phyloP scores from a whole-genome alignment of 2,113 vertebrate genomes.

The Hiodon tergisus region DNA sequence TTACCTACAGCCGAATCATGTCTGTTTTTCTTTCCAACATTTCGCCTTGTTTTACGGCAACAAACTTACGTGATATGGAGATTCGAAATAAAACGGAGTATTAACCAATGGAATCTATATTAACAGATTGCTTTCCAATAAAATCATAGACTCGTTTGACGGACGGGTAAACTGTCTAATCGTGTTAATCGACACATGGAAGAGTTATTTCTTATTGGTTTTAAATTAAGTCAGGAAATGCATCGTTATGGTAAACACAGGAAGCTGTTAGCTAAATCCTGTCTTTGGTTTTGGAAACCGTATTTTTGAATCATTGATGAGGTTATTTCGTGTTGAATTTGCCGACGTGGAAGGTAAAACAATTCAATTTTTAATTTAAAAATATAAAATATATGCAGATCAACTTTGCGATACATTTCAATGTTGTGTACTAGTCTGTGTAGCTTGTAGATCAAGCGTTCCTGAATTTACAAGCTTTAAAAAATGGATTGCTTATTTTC shows the following conservation, averaged over 20 bases:
- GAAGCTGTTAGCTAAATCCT: too few relatives aligned
- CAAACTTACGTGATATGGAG: neutral
- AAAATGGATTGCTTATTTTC: too few relatives aligned
- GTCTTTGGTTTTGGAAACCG: neutral
- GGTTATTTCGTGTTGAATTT: neutral
- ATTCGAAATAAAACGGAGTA: neutral
- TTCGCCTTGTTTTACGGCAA: slow-evolving; percentile 40
- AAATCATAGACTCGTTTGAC: slow-evolving; percentile 23
- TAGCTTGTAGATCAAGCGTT: too few relatives aligned
- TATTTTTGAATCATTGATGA: neutral
- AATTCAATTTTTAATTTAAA: too few relatives aligned
- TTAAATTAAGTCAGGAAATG: neutral
- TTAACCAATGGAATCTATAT: slow-evolving; percentile 36
- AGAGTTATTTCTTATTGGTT: neutral
- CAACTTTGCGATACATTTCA: too few relatives aligned
- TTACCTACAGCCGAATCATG: neutral
- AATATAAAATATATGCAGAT: too few relatives aligned
- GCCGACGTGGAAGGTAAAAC: neutral
- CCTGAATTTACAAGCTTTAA: too few relatives aligned
- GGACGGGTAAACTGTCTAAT: slow-evolving; percentile 41
- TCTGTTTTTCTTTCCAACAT: neutral
- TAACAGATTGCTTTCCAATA: slow-evolving; percentile 35
- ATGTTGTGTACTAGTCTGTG: too few relatives aligned
- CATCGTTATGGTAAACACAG: neutral
- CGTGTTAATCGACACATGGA: slow-evolving; percentile 18